Conservation (phyloP, 2,113 vertebrate genomes). For the Picathartes gymnocephalus region DNA sequence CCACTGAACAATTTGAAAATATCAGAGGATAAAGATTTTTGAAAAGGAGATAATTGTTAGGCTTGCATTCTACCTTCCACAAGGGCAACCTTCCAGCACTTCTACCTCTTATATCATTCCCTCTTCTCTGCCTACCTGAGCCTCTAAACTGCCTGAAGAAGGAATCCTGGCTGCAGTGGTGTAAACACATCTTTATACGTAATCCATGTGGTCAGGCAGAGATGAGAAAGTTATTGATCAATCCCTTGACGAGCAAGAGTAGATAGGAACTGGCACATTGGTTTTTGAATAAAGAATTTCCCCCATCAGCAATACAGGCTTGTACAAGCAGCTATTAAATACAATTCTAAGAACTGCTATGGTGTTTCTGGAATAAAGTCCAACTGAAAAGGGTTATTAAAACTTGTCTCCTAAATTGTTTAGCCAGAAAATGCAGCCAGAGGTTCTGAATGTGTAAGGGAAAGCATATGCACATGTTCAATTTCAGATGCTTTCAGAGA, state of each 20-base stretch:
- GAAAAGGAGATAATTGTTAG: not conserved
- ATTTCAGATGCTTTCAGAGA: not conserved
- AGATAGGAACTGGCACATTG: not conserved
- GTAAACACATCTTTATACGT: not conserved
- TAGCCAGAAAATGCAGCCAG: not conserved
- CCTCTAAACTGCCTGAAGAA: not conserved
- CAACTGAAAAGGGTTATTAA: not conserved
- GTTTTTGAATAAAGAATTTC: not conserved
- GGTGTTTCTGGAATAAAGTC: not conserved
- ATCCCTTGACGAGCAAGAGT: not conserved
- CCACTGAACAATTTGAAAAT: not conserved
- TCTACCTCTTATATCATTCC: not conserved
- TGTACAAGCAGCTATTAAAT: not conserved
- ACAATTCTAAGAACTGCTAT: not conserved
- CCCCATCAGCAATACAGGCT: not conserved
- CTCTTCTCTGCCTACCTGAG: not conserved
- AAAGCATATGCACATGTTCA: not conserved
- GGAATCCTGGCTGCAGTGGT: not conserved
- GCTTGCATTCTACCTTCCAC: not conserved
- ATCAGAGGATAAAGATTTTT: not conserved
- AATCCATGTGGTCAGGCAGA: not conserved
- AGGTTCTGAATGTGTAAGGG: not conserved
- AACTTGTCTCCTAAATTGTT: not conserved
- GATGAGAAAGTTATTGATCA: not conserved
- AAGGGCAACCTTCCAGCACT: not conserved